Evolutionary conservation across 2,888 invertebrate genomes (phyloP), one percentile per base, ranked within the genome.

Genomic region (Agapetus fuscipes): DNA sequence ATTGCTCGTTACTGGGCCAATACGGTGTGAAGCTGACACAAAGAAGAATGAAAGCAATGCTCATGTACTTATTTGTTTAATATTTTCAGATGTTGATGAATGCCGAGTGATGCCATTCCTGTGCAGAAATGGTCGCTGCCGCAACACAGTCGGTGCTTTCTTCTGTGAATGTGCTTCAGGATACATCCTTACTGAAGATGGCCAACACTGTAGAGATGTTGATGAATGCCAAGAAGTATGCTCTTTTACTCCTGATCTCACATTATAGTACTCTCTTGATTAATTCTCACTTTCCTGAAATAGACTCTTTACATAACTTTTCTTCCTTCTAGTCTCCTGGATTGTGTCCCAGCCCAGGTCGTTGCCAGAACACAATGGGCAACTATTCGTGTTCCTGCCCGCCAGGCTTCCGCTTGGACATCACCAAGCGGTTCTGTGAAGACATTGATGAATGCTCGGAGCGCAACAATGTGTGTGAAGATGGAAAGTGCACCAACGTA

Each of bases 101-200:
- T 89, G 89, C 52, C 76, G 83, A 50, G 79, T 81, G 55, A 83
- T 83, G 69, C 83, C 85, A 32, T 83, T 83, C 61, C 76, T 88
- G 39, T 93, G 93, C 56, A 76, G 88, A 50, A 89, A 90, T 55
- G 87, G 88, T 1, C 71, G 84, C 34, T 89, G 89, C 54, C 74
- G 80, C 49, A 89, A 89, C 61, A 79, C 80, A 1, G 66, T 80
- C 40, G 88, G 88, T 17, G 82, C 83, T 13, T 89, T 83, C 63
- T 73, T 71, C 47, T 89, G 88, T 61, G 84, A 84, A 56, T 89
- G 89, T 60, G 80, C 83, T 4, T 70, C 78, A 13, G 89, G 90
- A 1, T 89, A 85, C 59, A 69, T 75, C 15, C 69, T 87, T 3
- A 76, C 82, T 1, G 68, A 72, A 2, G 87, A 88, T 62, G 78